A percentile compares a stretch with the other conserved stretches of the same genome.
These are phyloP conservation scores for Oscheius myriophilus DNA, from an alignment of 2,888 invertebrate genomes.

Conservation along the genomic window DNA sequence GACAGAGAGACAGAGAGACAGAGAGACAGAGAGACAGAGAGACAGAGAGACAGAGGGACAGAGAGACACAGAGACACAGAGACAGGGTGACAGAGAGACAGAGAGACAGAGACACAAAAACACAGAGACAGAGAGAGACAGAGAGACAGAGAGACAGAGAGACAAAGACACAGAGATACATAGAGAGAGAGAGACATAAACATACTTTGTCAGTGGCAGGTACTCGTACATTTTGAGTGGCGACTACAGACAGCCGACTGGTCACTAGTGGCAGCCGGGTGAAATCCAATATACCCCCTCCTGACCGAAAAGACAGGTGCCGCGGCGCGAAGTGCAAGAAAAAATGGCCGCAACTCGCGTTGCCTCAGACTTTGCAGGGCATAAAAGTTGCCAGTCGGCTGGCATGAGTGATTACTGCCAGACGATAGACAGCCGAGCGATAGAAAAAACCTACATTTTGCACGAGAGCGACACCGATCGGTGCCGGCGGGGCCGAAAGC, in stretches of 20 bases:
- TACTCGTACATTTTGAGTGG: constrained; percentile 19
- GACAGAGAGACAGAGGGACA: neutral
- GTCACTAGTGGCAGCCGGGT: constrained; percentile 12
- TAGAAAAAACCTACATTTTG: neutral
- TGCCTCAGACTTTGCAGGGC: neutral
- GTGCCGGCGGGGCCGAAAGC: too few relatives aligned
- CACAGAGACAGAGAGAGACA: too few relatives aligned
- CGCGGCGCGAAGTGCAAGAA: neutral
- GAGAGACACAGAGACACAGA: too few relatives aligned
- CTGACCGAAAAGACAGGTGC: constrained; percentile 22
- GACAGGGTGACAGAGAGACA: too few relatives aligned
- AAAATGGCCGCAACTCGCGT: neutral
- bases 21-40: neutral
- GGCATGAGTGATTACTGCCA: neutral
- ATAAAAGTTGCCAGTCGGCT: neutral
- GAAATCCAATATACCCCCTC: constrained; percentile 11
- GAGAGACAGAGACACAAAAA: too few relatives aligned
- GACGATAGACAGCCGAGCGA: neutral
- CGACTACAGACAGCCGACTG: neutral
- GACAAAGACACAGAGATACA: neutral
- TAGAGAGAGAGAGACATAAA: neutral
- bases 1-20: neutral
- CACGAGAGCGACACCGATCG: neutral
- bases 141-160: neutral
- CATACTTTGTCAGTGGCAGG: constrained; percentile 16